Base-by-base conservation (phyloP, 1,140 invertebrate species). In the Penaeus vannamei region DNA sequence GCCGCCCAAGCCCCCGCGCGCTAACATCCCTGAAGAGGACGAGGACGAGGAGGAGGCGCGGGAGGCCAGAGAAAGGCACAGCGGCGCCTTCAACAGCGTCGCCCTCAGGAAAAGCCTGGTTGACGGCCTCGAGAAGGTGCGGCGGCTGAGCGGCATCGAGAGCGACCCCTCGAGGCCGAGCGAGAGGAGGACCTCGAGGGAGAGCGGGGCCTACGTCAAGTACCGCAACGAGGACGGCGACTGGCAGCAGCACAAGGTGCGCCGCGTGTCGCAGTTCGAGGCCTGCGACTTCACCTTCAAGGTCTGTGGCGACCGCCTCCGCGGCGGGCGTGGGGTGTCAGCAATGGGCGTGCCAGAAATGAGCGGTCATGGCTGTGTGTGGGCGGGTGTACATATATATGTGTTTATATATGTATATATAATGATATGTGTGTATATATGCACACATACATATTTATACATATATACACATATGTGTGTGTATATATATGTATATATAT, bases 221-320 rank as follows among this genome's bases (percentile, higher is more conserved):
- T 88, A 72, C 87, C 66, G 46, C 8, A 69, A 77, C 46, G 72
- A 84, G 0, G 82, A 80, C 7, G 87, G 69, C 4, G 82, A 66
- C 69, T 62, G 81, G 72, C 46, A 59, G 60, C 23, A 76, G n/a
- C 80, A 77, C 82, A 77, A 26, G 23, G 36, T 84, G n/a, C 46
- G 82, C 5, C 26, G 82, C 7, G 26, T 62, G 64, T 89, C 82
- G 1, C 66, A 80, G 29, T 89, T 61, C 64, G 87, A 89, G 59
- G 64, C 87, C 26, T 89, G 59, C 23, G 87, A 84, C 72, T 61
- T 79, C 69, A 79, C 53, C 36, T 89, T 89, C 36, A 89, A 89
- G 87, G 87, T 89, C 53, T 53, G 53, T 53, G 53, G n/a, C n/a
- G n/a, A n/a, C n/a, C n/a, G n/a, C n/a, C n/a, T n/a, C n/a, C n/a